Evolutionary conservation across 2,113 vertebrate species (phyloP).

Genomic region (Rissa tridactyla): DNA sequence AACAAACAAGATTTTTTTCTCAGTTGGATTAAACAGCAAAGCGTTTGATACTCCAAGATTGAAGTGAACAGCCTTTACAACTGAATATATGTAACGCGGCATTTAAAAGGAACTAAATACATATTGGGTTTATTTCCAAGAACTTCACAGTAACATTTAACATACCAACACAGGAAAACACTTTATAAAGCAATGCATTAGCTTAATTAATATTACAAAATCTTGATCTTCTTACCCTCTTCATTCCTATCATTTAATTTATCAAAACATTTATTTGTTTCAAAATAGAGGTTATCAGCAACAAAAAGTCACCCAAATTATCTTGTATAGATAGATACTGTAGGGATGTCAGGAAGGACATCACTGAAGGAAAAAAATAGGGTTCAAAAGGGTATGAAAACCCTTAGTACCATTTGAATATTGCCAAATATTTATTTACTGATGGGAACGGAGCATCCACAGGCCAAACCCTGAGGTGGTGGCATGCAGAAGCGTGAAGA

Average conservation of each 20-base stretch:
- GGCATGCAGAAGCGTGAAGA: neutral
- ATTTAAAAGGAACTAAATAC: constrained; percentile 18
- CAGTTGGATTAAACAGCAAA: neutral
- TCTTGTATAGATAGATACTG: neutral
- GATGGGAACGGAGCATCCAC: neutral
- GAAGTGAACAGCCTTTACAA: neutral
- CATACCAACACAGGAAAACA: neutral
- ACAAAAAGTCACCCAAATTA: neutral
- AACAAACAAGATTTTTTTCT: neutral
- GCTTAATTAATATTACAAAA: neutral
- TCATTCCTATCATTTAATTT: neutral
- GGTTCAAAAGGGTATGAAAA: neutral
- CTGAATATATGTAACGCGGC: neutral
- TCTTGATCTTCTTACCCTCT: neutral
- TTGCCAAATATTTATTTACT: neutral
- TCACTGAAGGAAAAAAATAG: neutral
- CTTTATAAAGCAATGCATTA: neutral
- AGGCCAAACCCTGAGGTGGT: neutral
- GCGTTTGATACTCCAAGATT: neutral
- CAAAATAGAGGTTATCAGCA: neutral
- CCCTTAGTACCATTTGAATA: neutral
- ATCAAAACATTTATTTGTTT: neutral
- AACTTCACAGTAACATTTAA: neutral
- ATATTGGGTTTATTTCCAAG: neutral
- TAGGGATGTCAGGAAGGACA: neutral